These are phyloP conservation scores for Dolomedes plantarius DNA, from an alignment of 2,888 invertebrate genomes.

Conservation along the genomic window DNA sequence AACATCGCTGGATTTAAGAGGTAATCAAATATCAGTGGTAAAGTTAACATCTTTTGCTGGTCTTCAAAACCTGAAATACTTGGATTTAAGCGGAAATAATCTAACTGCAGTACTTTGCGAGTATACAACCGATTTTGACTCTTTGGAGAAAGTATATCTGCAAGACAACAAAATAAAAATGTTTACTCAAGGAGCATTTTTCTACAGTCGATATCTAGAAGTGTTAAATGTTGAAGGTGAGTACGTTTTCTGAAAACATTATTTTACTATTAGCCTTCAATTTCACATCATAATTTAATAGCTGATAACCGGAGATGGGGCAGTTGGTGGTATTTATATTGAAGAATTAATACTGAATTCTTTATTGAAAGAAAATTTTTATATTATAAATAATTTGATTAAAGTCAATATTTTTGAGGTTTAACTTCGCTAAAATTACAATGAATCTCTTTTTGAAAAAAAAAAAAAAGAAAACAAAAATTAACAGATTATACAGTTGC, in stretches of 20 bases:
- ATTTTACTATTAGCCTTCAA: too few relatives aligned
- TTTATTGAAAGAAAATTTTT: too few relatives aligned
- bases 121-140: not conserved
- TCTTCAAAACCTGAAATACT: not conserved
- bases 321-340: too few relatives aligned
- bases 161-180: not conserved
- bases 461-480: too few relatives aligned
- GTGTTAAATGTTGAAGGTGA: not conserved
- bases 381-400: too few relatives aligned
- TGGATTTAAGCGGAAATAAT: slow-evolving; percentile 5
- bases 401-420: too few relatives aligned
- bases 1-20: not conserved
- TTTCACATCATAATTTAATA: too few relatives aligned
- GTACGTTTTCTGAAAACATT: not conserved
- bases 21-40: not conserved
- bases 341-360: too few relatives aligned
- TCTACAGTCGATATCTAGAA: not conserved
- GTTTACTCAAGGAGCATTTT: not conserved
- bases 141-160: not conserved
- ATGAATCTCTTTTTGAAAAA: too few relatives aligned
- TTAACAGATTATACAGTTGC: too few relatives aligned
- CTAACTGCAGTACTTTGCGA: not conserved
- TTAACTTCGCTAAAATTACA: too few relatives aligned
- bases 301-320: too few relatives aligned
- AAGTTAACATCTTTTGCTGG: not conserved